Evolutionary conservation across 2,888 invertebrate species (phyloP), one percentile per base, ranked within the genome.

Genomic region (Drosophila atripex): DNA sequence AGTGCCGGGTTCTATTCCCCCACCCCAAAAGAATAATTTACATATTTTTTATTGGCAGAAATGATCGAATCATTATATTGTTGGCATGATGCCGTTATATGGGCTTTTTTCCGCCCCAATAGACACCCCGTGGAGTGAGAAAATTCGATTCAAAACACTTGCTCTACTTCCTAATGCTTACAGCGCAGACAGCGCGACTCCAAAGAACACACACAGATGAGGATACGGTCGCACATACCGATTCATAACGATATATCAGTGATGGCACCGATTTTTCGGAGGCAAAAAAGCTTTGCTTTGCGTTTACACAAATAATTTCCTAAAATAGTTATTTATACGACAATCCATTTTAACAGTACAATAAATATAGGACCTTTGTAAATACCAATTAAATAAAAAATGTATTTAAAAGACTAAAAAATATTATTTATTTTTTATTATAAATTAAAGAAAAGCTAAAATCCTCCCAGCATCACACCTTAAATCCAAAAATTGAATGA

Each of bases 111-210:
- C 14, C 16, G n/a, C 16, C 47, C 1, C 28, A n/a, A 9, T 23
- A 41, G 30, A 12, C 52, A n/a, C 59, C 60, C 60, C 61, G 41
- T 39, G 32, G 35, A 61, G 61, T 35, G 61, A 61, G 63, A 30
- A 74, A 30, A 55, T 8, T 30, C 28, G 21, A 45, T 28, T 11
- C 28, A 38, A 35, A 60, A 68, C 80, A 82, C 84, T 84, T 82
- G 87, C 82, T 84, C 82, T 68, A 82, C 76, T 82, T 86, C 72
- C 66, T 54, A 73, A 50, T 43, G 56, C 52, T 76, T 84, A 78
- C 85, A 71, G 45, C 70, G 79, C 75, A 83, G 82, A 83, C 82
- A 85, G 78, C 56, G 73, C 61, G 82, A 76, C 82, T 84, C 85
- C 87, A 73, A 57, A 35, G 57, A 53, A 18, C 60, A 52, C 55